These are phyloP conservation scores for Cybosia mesomella DNA, from an alignment of 2,888 invertebrate genomes.

Conservation along the genomic window DNA sequence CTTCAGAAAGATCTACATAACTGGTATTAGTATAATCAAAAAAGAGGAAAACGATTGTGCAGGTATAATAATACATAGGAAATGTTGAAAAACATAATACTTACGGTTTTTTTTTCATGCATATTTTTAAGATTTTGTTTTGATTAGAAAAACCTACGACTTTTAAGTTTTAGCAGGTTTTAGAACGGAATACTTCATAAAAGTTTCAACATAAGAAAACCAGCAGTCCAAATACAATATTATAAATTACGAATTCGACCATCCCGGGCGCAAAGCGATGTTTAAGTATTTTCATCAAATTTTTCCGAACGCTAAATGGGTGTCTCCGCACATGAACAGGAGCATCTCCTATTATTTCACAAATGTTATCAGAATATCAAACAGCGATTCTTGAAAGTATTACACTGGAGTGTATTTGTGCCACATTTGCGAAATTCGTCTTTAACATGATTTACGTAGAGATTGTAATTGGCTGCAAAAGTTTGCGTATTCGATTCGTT, in stretches of 20 bases:
- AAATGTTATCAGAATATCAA: constrained; percentile 83
- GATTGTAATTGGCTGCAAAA: constrained; percentile 56
- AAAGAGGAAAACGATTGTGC: no score
- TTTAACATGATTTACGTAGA: constrained; percentile 53
- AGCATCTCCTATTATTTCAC: constrained; percentile 77
- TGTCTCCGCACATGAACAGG: constrained; percentile 66
- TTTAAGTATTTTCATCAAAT: constrained; percentile 69
- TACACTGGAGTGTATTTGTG: constrained; percentile 31
- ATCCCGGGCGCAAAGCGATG: constrained; percentile 44
- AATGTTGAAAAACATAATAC: no score
- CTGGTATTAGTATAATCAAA: no score
- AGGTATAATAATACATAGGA: no score
- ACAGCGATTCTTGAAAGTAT: constrained; percentile 64
- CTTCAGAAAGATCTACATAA: no score
- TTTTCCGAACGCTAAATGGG: constrained; percentile 60
- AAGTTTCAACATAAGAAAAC: constrained; percentile 30
- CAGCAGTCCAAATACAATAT: constrained; percentile 54
- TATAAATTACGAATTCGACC: constrained; percentile 47
- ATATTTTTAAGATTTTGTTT: no score
- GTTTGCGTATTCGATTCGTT: constrained; percentile 54
- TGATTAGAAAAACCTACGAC: no score
- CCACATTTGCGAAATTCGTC: constrained; percentile 47
- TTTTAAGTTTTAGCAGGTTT: constrained; percentile 19
- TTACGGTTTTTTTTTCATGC: no score
- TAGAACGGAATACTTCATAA: neutral